Evolutionary conservation across 2,888 invertebrate species (phyloP), one percentile per base, ranked within the genome.

Genomic region (Nasonia oneida): DNA sequence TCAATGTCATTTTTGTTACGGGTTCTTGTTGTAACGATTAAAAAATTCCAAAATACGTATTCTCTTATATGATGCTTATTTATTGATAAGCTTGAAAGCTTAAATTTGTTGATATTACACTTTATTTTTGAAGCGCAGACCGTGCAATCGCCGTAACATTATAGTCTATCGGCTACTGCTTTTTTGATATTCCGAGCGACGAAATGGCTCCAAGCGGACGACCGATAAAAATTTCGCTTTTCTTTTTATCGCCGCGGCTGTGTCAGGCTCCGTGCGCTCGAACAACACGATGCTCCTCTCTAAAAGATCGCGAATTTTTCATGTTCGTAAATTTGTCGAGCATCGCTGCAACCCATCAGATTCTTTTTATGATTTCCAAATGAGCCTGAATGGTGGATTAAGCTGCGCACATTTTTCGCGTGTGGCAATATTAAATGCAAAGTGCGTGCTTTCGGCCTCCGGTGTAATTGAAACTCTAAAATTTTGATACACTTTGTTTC

Each of bases 341-440:
- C 18, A 2, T 29, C 4, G 64, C 33, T 14, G 5, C 33, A 6
- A 33, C 15, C 37, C 4, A 37, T 37, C 18, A 57, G 6, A 61
- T 61, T 67, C 73, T 77, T 83, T 86, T 86, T 76, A 83, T 77
- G 47, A 42, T 74, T 57, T 6, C 14, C 23, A 73, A 83, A 83
- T 76, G 70, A 75, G 76, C 61, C 37, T 39, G 64, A 83, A 83
- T 70, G 71, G 71, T 73, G 23, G 61, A 85, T 85, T 82, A 75
- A 83, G 76, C 53, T 79, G 57, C 83, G 12, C 4, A 14, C 8
- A 10, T 77, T 71, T 70, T 76, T 81, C 61, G 53, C 39, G 70
- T 76, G 70, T 76, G 47, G 18, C 12, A 71, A 74, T 29, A 85
- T 81, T 81, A 81, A 85, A 85, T 81, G 78, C 39, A 81, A 73